Conservation (phyloP, 2,888 invertebrate genomes). For the Drosophila putrida region DNA sequence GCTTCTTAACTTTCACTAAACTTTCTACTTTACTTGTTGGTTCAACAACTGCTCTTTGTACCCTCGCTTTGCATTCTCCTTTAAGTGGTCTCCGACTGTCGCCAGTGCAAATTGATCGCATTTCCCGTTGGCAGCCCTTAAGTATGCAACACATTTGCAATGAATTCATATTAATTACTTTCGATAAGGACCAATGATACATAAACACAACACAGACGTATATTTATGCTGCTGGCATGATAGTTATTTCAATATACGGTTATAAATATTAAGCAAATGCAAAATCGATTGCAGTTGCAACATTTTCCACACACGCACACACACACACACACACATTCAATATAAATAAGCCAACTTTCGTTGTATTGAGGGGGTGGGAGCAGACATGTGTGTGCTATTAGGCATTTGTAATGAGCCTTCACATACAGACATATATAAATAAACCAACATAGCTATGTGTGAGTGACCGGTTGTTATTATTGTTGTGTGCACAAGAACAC, state of each 20-base stretch:
- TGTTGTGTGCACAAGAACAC: constrained; percentile 9
- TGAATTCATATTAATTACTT: constrained; percentile 73
- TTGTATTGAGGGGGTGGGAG: background rate
- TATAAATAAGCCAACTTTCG: constrained; percentile 11
- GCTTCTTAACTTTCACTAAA: too few relatives aligned
- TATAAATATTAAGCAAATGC: constrained; percentile 65
- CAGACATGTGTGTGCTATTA: constrained; percentile 25
- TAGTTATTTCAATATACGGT: constrained; percentile 61
- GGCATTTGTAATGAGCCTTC: constrained; percentile 47
- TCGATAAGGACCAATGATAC: constrained; percentile 46
- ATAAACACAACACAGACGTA: constrained; percentile 12
- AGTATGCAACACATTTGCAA: constrained; percentile 68
- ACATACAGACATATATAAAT: background rate
- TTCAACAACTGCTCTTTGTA: background rate
- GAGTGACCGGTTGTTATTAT: background rate
- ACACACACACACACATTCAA: constrained; percentile 4
- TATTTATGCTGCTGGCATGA: constrained; percentile 21
- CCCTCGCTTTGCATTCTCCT: constrained; percentile 4
- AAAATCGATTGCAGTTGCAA: constrained; percentile 71
- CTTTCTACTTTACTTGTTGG: too few relatives aligned
- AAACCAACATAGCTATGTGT: background rate
- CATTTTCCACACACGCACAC: constrained; percentile 41
- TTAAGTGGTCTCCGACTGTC: constrained; percentile 10
- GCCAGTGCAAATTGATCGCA: constrained; percentile 44
- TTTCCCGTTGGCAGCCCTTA: constrained; percentile 38